Evolutionary conservation across 2,888 invertebrate species (phyloP).

Genomic region (Drosophila infuscata): DNA sequence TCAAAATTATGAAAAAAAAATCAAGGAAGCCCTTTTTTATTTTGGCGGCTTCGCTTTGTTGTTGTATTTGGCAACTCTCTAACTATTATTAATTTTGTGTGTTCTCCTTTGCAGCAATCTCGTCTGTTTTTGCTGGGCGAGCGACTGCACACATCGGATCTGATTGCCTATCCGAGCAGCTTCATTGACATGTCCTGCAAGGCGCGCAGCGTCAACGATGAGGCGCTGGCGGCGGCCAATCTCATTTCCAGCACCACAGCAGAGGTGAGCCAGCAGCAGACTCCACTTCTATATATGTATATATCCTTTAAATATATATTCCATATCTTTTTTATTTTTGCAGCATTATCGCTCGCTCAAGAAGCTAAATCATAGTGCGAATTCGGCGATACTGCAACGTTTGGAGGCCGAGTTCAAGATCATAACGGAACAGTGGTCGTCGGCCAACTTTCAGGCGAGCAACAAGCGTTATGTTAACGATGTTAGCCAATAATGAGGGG

Average conservation of each 20-base stretch:
- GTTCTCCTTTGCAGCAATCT: conserved; percentile 73
- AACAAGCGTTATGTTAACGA: conserved; percentile 76
- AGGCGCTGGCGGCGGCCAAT: conserved; percentile 89
- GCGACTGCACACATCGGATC: conserved; percentile 88
- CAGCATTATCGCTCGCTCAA: conserved; percentile 78
- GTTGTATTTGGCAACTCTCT: too few relatives aligned
- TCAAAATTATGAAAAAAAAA: too few relatives aligned
- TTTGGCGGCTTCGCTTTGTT: too few relatives aligned
- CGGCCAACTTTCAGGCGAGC: conserved; percentile 81
- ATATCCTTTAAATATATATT: not conserved
- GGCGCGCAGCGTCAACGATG: conserved; percentile 91
- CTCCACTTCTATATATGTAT: not conserved
- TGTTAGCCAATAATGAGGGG: conserved; percentile 47
- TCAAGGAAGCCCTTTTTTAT: too few relatives aligned
- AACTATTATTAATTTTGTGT: conserved; percentile 51
- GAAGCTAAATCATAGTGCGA: conserved; percentile 58
- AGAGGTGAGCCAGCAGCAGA: conserved; percentile 86
- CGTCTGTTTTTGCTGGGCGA: conserved; percentile 90
- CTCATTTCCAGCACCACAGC: conserved; percentile 90
- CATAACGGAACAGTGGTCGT: conserved; percentile 83
- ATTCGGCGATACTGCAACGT: conserved; percentile 64
- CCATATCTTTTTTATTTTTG: not conserved
- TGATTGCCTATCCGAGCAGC: conserved; percentile 87
- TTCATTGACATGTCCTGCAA: conserved; percentile 92
- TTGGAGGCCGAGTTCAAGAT: conserved; percentile 83